Conservation (phyloP, 2,888 invertebrate genomes). For the Drosophila neutralis region DNA sequence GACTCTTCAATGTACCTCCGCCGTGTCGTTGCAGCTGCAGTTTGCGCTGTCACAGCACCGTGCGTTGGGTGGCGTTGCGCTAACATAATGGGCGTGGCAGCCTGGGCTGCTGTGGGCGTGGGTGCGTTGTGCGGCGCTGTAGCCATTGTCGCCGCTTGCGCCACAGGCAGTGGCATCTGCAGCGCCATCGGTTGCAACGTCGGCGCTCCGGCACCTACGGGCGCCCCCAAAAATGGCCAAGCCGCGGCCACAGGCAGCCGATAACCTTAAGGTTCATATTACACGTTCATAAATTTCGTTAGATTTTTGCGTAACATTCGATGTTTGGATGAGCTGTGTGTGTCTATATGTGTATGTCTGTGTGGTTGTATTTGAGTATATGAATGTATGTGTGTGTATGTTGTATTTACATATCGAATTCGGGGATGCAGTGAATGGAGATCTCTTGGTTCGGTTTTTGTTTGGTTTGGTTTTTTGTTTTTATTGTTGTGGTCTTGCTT, state of each 20-base stretch:
- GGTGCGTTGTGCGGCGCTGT: slow-evolving; percentile 85
- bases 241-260: slow-evolving; percentile 91
- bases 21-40: slow-evolving; percentile 90
- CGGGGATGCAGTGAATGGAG: slow-evolving; percentile 53
- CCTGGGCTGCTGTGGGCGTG: slow-evolving; percentile 76
- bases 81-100: slow-evolving; percentile 88
- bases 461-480: slow-evolving; percentile 30
- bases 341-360: not conserved
- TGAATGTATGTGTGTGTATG: slow-evolving; percentile 5
- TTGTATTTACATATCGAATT: slow-evolving; percentile 59
- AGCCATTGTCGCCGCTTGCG: slow-evolving; percentile 85
- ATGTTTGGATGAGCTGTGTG: slow-evolving; percentile 35
- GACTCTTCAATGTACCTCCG: slow-evolving; percentile 87
- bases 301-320: slow-evolving; percentile 42
- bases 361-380: slow-evolving; percentile 35
- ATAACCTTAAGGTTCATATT: slow-evolving; percentile 86
- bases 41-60: slow-evolving; percentile 85
- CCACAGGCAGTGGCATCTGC: slow-evolving; percentile 65
- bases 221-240: slow-evolving; percentile 90
- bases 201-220: slow-evolving; percentile 85
- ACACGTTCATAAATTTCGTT: slow-evolving; percentile 59
- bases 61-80: slow-evolving; percentile 87
- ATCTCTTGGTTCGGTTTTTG: slow-evolving; percentile 36
- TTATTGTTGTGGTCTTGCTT: slow-evolving; percentile 48
- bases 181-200: slow-evolving; percentile 86